These are phyloP conservation scores for Drosophila kuntzei DNA, from an alignment of 2,888 invertebrate genomes.

Conservation along the genomic window DNA sequence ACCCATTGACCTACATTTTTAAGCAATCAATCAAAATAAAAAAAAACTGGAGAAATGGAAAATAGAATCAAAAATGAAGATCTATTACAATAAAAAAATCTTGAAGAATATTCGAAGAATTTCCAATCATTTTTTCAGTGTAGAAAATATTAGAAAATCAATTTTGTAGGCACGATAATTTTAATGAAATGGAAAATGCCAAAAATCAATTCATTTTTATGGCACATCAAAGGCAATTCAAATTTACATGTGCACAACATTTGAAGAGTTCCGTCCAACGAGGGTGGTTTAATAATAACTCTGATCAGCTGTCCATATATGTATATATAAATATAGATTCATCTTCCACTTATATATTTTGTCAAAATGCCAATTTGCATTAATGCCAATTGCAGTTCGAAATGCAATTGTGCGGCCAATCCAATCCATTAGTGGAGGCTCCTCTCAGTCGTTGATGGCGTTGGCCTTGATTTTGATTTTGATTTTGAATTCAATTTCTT, in stretches of 20 bases:
- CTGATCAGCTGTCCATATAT: background rate
- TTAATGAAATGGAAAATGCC: conserved; percentile 14
- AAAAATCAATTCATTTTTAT: conserved; percentile 30
- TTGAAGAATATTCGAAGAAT: too few species aligned
- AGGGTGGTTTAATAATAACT: conserved; percentile 10
- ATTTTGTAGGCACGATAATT: background rate
- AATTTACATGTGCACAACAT: conserved; percentile 34
- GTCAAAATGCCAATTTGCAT: conserved; percentile 63
- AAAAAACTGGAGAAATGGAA: background rate
- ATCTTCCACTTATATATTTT: conserved; percentile 23
- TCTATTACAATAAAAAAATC: background rate
- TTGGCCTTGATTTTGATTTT: conserved; percentile 81
- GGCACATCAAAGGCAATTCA: conserved; percentile 53
- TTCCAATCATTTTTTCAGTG: background rate
- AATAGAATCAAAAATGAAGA: background rate
- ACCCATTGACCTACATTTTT: conserved; percentile 55
- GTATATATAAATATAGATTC: conserved; percentile 7
- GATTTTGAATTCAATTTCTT: conserved; percentile 44
- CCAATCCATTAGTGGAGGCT: conserved; percentile 63
- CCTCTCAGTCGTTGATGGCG: conserved; percentile 51
- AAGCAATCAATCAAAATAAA: background rate
- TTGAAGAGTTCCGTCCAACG: conserved; percentile 5
- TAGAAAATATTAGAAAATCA: conserved; percentile 8
- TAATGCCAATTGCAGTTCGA: conserved; percentile 59
- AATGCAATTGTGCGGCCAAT: conserved; percentile 60